Conservation (phyloP, 2,797 vertebrate species). For the Hemitrygon akajei region DNA sequence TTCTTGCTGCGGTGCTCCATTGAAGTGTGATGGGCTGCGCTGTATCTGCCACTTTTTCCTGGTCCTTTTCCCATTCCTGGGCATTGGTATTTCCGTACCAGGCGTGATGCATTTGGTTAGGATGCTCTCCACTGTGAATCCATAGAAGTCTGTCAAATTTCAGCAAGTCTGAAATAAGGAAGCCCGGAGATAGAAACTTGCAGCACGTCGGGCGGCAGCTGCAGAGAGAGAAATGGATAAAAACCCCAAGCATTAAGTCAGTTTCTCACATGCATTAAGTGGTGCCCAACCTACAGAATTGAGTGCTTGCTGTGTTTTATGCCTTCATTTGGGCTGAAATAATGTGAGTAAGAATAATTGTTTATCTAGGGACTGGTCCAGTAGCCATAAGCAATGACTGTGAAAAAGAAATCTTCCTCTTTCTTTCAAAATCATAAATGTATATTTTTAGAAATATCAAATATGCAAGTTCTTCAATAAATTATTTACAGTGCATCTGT, state of each 20-base stretch:
- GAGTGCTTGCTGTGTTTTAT: not conserved
- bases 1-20: no score
- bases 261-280: not conserved
- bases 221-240: not conserved
- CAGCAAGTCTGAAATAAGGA: not conserved
- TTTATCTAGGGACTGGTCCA: not conserved
- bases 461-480: not conserved
- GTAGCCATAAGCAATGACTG: not conserved
- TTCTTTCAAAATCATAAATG: not conserved
- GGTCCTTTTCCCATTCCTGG: no score
- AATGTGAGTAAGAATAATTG: not conserved
- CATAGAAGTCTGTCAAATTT: no score
- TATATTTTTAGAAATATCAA: not conserved
- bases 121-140: no score
- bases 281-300: not conserved
- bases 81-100: no score
- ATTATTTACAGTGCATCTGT: not conserved
- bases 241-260: not conserved
- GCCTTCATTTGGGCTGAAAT: not conserved
- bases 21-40: no score
- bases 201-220: not conserved
- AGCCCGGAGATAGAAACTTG: not conserved
- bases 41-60: no score
- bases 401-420: not conserved
- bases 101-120: no score